Conservation (phyloP, 2,797 vertebrate genomes). For the Falco concolor region DNA sequence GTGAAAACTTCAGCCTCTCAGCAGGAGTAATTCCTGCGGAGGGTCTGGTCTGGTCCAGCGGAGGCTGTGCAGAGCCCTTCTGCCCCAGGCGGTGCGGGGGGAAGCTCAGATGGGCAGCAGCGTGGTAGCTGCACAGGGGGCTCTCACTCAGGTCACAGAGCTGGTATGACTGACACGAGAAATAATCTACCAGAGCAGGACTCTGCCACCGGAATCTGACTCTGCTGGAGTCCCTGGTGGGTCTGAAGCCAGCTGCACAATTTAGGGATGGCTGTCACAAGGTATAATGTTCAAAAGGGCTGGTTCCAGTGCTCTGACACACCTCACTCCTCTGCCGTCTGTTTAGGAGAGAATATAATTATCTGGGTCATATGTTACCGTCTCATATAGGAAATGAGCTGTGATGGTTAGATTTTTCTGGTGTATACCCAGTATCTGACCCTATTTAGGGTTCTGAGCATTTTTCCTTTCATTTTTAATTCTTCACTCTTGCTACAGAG, state of each 20-base stretch:
- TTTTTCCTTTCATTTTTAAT: background rate
- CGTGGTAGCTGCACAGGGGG: accelerated
- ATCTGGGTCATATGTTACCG: background rate
- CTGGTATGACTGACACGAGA: background rate
- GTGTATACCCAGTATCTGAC: background rate
- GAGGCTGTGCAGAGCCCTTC: background rate
- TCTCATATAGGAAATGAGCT: background rate
- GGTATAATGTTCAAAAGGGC: background rate
- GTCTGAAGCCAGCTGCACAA: conserved; percentile 13
- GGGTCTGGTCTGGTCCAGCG: background rate
- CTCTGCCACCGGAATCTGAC: background rate
- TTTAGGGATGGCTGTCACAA: conserved; percentile 25
- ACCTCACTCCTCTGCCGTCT: background rate
- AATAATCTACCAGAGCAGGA: background rate
- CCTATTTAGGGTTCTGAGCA: background rate
- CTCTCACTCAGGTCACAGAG: background rate
- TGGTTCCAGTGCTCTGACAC: background rate
- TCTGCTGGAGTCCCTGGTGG: background rate
- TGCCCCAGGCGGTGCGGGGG: background rate
- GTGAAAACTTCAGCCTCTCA: background rate
- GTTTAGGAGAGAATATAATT: background rate
- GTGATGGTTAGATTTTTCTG: background rate
- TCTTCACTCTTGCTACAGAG: background rate
- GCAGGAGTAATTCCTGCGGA: accelerated
- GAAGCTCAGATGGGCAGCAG: accelerated